Percentiles rank a stretch among this genome's conserved stretches.
Evolutionary conservation across 2,797 vertebrate genomes (phyloP).

Genomic region (Eidolon dupreanum): DNA sequence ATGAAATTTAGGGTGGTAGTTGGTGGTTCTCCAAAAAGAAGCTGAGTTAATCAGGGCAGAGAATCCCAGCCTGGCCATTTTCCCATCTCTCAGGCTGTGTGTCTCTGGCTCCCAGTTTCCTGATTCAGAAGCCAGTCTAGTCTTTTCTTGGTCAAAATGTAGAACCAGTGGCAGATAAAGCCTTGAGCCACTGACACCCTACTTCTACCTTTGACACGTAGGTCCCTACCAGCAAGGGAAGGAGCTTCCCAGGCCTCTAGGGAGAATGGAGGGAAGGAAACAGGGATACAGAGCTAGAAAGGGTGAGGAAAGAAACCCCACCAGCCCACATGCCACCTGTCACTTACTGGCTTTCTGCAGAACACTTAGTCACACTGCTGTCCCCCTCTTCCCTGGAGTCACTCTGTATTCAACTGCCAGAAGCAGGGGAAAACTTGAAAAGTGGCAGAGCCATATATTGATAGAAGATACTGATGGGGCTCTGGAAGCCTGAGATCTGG

Average conservation of each 20-base stretch:
- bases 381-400: not conserved
- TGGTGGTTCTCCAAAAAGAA: slow-evolving; percentile 17
- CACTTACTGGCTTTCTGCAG: slow-evolving; percentile 22
- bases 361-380: slow-evolving; percentile 60
- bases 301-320: slow-evolving; percentile 44
- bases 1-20: not conserved
- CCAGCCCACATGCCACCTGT: slow-evolving; percentile 51
- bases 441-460: not conserved
- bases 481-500: not conserved
- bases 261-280: not conserved
- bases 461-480: not conserved
- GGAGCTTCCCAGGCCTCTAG: not conserved
- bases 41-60: not conserved
- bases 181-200: not conserved
- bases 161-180: not conserved
- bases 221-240: not conserved
- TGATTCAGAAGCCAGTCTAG: not conserved
- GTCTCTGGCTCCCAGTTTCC: not conserved
- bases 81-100: not conserved
- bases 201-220: not conserved
- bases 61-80: not conserved
- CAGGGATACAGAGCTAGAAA: not conserved
- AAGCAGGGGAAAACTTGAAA: not conserved
- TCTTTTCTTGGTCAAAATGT: not conserved
- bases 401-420: not conserved